Percentiles rank a stretch among this genome's conserved stretches.
Conservation (phyloP, 2,888 invertebrate species). For the Hypsopygia costalis region DNA sequence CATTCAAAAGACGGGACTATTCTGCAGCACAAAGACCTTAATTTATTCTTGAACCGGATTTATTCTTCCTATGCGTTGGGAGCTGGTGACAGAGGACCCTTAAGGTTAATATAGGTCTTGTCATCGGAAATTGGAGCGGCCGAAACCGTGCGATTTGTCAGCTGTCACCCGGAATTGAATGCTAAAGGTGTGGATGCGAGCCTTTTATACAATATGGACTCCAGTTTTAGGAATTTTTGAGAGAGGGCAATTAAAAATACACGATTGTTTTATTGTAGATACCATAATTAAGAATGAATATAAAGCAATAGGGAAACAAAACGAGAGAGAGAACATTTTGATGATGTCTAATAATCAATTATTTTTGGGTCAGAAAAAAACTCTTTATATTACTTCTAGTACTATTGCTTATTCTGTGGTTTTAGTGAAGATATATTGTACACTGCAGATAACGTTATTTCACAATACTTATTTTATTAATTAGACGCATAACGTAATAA, state of each 20-base stretch:
- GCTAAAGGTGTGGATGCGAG: slow-evolving; percentile 38
- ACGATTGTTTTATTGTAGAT: no score
- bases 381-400: no score
- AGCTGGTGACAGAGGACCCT: slow-evolving; percentile 69
- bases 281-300: no score
- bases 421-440: no score
- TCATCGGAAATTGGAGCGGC: slow-evolving; percentile 69
- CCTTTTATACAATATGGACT: slow-evolving; percentile 11
- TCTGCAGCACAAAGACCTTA: slow-evolving; percentile 69
- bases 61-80: slow-evolving; percentile 61
- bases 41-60: slow-evolving; percentile 75
- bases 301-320: no score
- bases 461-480: no score
- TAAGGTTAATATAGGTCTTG: slow-evolving; percentile 73
- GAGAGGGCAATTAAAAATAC: slow-evolving; percentile 2
- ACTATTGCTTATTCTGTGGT: no score
- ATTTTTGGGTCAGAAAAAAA: no score
- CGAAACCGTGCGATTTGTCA: slow-evolving; percentile 66
- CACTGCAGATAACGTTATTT: no score
- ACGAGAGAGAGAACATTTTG: no score
- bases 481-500: slow-evolving; percentile 5
- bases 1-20: slow-evolving; percentile 51
- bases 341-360: no score
- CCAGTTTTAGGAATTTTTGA: slow-evolving; percentile 4
- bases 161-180: slow-evolving; percentile 62